Conservation (phyloP, 2,797 vertebrate species). For the Parauchenoglanis ngamensis region DNA sequence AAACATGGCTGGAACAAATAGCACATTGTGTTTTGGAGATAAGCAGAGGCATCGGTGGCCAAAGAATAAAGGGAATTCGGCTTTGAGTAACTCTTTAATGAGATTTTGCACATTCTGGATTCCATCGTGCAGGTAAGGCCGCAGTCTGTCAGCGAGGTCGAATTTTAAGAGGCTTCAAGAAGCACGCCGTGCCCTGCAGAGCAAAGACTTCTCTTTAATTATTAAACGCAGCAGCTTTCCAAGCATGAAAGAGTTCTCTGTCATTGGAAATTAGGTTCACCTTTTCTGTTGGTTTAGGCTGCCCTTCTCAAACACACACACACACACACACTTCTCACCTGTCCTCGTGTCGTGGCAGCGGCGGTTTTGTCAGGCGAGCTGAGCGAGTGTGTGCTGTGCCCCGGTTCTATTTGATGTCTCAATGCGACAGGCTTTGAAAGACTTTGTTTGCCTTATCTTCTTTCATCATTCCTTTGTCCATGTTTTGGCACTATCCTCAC, state of each 20-base stretch:
- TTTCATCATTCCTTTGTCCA: slow-evolving; percentile 51
- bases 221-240: slow-evolving; percentile 84
- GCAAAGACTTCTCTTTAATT: slow-evolving; percentile 82
- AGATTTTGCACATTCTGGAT: slow-evolving; percentile 75
- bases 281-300: slow-evolving; percentile 69
- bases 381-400: slow-evolving; percentile 38
- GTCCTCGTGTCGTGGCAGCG: slow-evolving; percentile 38
- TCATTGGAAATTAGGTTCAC: slow-evolving; percentile 82
- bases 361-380: slow-evolving; percentile 55
- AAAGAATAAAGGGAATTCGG: slow-evolving; percentile 30
- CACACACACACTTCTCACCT: slow-evolving; percentile 32
- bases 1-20: slow-evolving; percentile 36
- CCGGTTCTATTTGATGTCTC: slow-evolving; percentile 53
- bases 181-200: slow-evolving; percentile 71
- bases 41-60: slow-evolving; percentile 49
- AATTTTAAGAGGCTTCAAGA: slow-evolving; percentile 85
- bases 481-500: slow-evolving; percentile 30
- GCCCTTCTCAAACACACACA: slow-evolving; percentile 49
- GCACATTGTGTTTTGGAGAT: neutral
- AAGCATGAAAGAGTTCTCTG: slow-evolving; percentile 84
- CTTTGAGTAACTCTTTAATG: slow-evolving; percentile 64
- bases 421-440: slow-evolving; percentile 41
- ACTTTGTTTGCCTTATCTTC: slow-evolving; percentile 49
- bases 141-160: slow-evolving; percentile 84
- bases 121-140: slow-evolving; percentile 73